A percentile compares a stretch with the other conserved stretches of the same genome.
Evolutionary conservation across 2,113 vertebrate species (phyloP).

Genomic region (Zosterops lateralis): DNA sequence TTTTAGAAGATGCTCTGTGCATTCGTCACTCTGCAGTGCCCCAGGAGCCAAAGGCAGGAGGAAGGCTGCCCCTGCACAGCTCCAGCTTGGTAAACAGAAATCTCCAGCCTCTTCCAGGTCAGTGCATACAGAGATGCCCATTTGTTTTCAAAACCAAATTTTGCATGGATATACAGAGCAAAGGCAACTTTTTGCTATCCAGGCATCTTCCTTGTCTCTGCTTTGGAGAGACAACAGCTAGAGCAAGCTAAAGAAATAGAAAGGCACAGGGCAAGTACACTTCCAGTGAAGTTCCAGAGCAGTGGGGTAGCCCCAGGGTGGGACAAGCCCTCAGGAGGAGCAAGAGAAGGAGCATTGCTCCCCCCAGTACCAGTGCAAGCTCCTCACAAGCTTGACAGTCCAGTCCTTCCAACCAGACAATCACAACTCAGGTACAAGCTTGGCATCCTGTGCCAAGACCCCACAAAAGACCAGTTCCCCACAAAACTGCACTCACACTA

Average conservation of each 20-base stretch:
- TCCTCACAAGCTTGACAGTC: neutral
- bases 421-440: neutral
- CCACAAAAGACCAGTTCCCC: neutral
- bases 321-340: neutral
- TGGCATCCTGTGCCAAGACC: neutral
- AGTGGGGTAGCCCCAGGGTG: neutral
- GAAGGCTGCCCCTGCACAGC: neutral
- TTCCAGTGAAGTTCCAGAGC: neutral
- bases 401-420: neutral
- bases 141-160: neutral
- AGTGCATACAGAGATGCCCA: neutral
- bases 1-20: neutral
- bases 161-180: neutral
- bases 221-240: neutral
- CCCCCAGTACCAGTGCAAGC: neutral
- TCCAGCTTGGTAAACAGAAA: neutral
- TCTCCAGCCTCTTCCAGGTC: neutral
- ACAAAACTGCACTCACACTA: neutral
- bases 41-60: neutral
- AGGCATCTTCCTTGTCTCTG: neutral
- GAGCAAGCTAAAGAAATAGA: neutral
- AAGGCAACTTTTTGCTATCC: neutral
- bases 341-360: neutral
- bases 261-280: neutral
- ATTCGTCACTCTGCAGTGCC: fast-evolving